Base-by-base conservation (phyloP, 1,140 invertebrate genomes). In the Agraylea sexmaculata region DNA sequence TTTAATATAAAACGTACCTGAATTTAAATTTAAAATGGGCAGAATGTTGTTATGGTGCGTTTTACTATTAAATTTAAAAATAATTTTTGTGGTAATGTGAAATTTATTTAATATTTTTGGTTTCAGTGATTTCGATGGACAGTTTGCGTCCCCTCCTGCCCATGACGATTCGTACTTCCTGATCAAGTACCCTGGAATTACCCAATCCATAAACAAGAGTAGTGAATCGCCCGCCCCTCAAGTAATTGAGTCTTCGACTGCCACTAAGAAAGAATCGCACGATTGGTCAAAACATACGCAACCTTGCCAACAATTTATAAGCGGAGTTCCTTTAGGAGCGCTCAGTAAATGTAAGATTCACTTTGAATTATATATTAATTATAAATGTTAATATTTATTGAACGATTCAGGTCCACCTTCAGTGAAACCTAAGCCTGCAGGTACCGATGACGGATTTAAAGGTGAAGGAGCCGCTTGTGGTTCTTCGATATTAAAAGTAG, bases 111-210 rank as follows among this genome's bases (percentile, higher is more conserved):
- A 55, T 42, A 47, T 45, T 56, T 58, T 43, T 58, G 33, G 54
- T 57, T 59, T 5, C 60, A 83, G 80, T 58, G 77, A 76, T 37
- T 77, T 80, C 52, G 74, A 78, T 44, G 70, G 74, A 38, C 71
- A 76, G 29, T 72, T 65, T 40, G 64, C 78, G 11, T 80, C 78
- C 18, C 78, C 79, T 15, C 77, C 78, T 10, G 72, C 73, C 10
- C 70, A 77, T 29, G 78, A 83, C 53, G 78, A 80, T 43, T 75
- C 67, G 28, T 83, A 81, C 52, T 77, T 81, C 54, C 75, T 70
- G 43, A 72, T 78, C 43, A 68, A 71, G 16, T 78, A 78, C 52
- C 66, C 74, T 0, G 62, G 59, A 37, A 50, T 59, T 3, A n/a
- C n/a, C n/a, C n/a, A n/a, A n/a, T n/a, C n/a, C n/a, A n/a, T n/a